Base-by-base conservation (phyloP, 1,140 invertebrate genomes). In the Drosophila grimshawi region DNA sequence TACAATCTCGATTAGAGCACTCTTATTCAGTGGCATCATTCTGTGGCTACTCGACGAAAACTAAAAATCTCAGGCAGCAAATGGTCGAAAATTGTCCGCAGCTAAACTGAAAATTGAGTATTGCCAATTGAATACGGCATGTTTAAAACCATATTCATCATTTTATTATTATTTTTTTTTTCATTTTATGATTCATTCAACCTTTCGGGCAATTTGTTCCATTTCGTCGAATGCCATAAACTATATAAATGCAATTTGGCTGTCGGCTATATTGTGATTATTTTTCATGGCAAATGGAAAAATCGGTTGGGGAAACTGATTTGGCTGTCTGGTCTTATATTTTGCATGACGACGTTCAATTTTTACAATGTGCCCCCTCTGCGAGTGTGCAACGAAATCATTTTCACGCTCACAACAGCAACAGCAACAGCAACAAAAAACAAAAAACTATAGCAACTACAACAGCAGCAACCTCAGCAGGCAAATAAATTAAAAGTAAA, bases 401-500 rank as follows among this genome's bases (percentile, higher is more conserved):
- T 82, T 81, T 86, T 78, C 67, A 70, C 78, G 76, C 71, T 76
- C 60, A 27, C 8, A 46, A 35, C 43, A 30, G 43, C n/a, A 70
- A 39, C 11, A 27, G 39, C 56, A 57, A n/a, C n/a, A n/a, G n/a
- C n/a, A n/a, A n/a, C n/a, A n/a, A n/a, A n/a, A n/a, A n/a, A n/a
- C 30, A 10, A 49, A 27, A 33, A 71, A 57, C 61, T 10, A 45
- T 32, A 29, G 5, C 11, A 64, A 46, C 32, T 39, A 43, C 3
- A 48, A 11, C 3, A 37, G n/a, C 7, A 65, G n/a, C 29, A 52
- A 52, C 49, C n/a, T n/a, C 27, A 32, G 49, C 49, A 52, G 29
- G 55, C 39, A 80, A 80, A 88, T 88, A 86, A 86, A 86, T 88
- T 86, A 77, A 83, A 88, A 67, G 76, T 81, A 83, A 88, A 86